Base-by-base conservation (phyloP, 2,113 vertebrate species). In the Morone chrysops region DNA sequence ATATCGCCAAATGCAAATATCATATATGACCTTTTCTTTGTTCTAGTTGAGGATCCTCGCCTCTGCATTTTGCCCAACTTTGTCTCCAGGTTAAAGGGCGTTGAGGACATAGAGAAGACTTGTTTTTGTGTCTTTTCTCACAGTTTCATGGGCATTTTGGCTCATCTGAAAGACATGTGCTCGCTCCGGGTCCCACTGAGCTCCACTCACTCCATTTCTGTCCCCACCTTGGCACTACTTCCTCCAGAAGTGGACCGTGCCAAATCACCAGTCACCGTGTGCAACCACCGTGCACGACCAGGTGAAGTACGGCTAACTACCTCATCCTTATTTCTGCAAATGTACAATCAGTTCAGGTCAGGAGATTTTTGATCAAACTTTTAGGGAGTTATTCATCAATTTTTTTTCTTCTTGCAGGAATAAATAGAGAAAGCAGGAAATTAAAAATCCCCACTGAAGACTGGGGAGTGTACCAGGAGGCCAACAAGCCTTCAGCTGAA, bases 161-260 rank as follows among this genome's bases (percentile, higher is more conserved):
- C 95, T 95, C 92, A 62, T 91, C 86, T 85, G 84, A 90, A 93
- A 93, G 93, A 95, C 95, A 95, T 95, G 94, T 95, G 95, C 94
- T 94, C 78, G 74, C 90, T 85, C 87, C 31, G 85, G 83, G 85
- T 89, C 94, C 94, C 90, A 92, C 94, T 93, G 94, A 86, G 94
- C 89, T 87, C 92, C 87, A 90, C 92, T 92, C 93, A 89, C 90
- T 94, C 92, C 92, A 83, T 91, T 92, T 94, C 93, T 88, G 86
- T 89, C 90, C 87, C 82, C 90, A 72, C 84, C 84, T 91, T 92
- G 94, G 92, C 93, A 92, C 83, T 13, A 45, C 77, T 73, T 92
- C 86, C 89, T 82, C 83, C 88, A 87, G 85, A 66, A 87, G 81
- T 38, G 54, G 47, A 2, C 82, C 14, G 75, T 86, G 95, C 94